These are phyloP conservation scores for Abscondita cerata DNA, from an alignment of 2,888 invertebrate genomes.

Conservation along the genomic window DNA sequence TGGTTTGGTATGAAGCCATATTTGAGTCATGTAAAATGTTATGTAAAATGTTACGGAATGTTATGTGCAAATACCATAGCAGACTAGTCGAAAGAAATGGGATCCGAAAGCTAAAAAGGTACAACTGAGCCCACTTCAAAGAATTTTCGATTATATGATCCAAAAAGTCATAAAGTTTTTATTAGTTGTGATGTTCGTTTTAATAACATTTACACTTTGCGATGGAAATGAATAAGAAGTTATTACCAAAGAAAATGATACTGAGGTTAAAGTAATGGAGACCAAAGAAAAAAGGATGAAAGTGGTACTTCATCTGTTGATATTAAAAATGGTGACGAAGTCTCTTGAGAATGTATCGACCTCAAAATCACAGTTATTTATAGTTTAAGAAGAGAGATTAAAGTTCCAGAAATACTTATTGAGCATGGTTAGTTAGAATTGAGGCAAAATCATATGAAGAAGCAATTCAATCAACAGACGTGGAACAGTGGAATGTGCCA, in stretches of 20 bases:
- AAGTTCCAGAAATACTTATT: not conserved
- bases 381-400: not conserved
- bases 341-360: no score
- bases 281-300: no score
- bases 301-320: no score
- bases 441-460: not conserved
- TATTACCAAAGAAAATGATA: not conserved
- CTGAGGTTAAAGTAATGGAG: no score
- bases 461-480: slow-evolving; percentile 2
- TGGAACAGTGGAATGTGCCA: not conserved
- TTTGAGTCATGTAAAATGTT: not conserved
- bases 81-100: not conserved
- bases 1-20: slow-evolving; percentile 3
- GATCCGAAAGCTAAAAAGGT: slow-evolving; percentile 1
- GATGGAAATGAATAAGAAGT: not conserved
- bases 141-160: not conserved
- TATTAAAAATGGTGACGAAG: no score
- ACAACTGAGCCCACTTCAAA: no score
- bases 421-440: not conserved
- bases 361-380: no score
- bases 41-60: not conserved
- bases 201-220: not conserved
- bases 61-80: not conserved
- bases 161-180: not conserved
- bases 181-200: slow-evolving; percentile 9